Percentiles rank a stretch among this genome's conserved stretches.
Conservation (phyloP, 2,888 invertebrate species). For the Ceramica pisi region DNA sequence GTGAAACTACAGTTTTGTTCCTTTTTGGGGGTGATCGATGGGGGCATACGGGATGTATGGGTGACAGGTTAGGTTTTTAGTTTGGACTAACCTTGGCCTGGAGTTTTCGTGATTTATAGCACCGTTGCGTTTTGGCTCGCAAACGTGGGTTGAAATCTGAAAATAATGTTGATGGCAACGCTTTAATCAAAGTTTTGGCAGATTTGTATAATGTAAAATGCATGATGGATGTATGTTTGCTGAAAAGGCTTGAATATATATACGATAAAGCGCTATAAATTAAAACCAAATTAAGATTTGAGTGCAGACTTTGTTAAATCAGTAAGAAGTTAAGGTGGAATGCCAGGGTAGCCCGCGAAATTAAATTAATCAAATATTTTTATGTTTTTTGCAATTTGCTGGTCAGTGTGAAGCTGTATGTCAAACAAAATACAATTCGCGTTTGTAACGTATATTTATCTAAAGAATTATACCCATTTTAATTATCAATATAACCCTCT, state of each 20-base stretch:
- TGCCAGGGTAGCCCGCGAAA: too few relatives aligned
- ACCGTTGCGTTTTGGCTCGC: neutral
- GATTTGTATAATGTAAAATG: neutral
- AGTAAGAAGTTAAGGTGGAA: too few relatives aligned
- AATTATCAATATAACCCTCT: too few relatives aligned
- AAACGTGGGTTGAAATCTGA: neutral
- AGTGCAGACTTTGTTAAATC: neutral
- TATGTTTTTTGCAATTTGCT: too few relatives aligned
- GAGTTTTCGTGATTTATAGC: conserved; percentile 25
- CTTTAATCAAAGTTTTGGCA: neutral
- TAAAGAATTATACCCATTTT: too few relatives aligned
- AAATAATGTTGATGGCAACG: neutral
- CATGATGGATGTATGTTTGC: neutral
- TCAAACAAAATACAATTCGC: too few relatives aligned
- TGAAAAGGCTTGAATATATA: neutral
- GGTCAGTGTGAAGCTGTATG: too few relatives aligned
- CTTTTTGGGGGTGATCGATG: conserved; percentile 62
- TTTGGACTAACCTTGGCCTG: conserved; percentile 56
- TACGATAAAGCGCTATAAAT: neutral
- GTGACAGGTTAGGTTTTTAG: conserved; percentile 40
- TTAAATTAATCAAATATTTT: too few relatives aligned
- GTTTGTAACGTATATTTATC: too few relatives aligned
- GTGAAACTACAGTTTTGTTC: conserved; percentile 57
- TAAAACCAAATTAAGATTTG: neutral
- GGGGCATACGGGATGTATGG: conserved; percentile 38